phyloP scores from a whole-genome alignment of 1,140 invertebrate species.

The Anastatus disparis region DNA sequence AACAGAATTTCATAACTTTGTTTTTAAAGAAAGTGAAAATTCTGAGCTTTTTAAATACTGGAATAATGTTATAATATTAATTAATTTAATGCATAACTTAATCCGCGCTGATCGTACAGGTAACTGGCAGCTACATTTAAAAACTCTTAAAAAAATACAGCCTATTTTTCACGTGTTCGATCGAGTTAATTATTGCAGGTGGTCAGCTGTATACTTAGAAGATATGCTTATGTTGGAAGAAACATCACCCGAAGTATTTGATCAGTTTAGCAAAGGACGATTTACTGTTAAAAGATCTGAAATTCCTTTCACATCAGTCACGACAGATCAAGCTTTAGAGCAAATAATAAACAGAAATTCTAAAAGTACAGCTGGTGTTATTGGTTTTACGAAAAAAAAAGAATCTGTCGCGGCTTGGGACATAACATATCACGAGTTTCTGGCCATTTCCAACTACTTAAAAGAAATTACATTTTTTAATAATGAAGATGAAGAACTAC shows the following conservation, averaged over 20 bases:
- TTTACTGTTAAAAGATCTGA: conserved; percentile 7
- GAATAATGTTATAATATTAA: conserved; percentile 10
- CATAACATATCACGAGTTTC: neutral
- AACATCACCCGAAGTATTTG: neutral
- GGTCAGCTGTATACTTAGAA: too few species aligned
- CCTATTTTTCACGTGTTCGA: conserved; percentile 33
- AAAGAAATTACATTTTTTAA: neutral
- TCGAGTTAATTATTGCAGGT: conserved; percentile 35
- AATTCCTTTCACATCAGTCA: neutral
- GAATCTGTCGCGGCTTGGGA: neutral
- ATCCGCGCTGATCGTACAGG: conserved; percentile 33
- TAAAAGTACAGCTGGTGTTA: too few species aligned
- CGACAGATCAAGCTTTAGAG: neutral
- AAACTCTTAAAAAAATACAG: conserved; percentile 23
- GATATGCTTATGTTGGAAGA: too few species aligned
- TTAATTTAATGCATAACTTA: conserved; percentile 11
- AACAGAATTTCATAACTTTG: neutral
- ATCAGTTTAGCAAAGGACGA: neutral
- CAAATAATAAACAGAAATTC: neutral
- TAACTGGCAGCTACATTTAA: conserved; percentile 32
- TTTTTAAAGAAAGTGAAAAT: neutral
- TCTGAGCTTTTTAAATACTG: conserved; percentile 12
- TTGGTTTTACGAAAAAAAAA: neutral
- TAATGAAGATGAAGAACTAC: neutral
- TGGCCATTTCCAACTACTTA: too few species aligned